Percentiles rank a stretch among this genome's conserved stretches.
Evolutionary conservation across 1,140 invertebrate genomes (phyloP).

Genomic region (silkworm (Bombyx mori)): DNA sequence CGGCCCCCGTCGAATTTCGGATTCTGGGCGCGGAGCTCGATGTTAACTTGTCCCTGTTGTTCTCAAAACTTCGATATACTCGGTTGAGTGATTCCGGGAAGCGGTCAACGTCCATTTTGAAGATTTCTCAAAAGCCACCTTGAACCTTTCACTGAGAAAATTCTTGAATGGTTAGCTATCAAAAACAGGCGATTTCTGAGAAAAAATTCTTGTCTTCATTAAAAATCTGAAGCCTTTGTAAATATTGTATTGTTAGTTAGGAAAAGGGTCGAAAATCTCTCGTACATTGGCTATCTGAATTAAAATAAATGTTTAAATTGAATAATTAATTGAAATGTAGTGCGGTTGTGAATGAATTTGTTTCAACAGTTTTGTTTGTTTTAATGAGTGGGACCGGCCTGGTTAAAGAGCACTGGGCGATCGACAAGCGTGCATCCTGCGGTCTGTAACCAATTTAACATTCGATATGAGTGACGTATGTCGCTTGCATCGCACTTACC

Average conservation of each 20-base stretch:
- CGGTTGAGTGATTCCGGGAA: too few species aligned
- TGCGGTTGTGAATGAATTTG: conserved; percentile 31
- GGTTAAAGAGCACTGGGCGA: conserved; percentile 13
- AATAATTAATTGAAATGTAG: conserved; percentile 21
- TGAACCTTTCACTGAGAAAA: too few species aligned
- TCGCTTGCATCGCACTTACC: neutral
- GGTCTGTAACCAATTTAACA: conserved; percentile 19
- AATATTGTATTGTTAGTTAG: too few species aligned
- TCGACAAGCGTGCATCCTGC: neutral
- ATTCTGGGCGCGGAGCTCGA: conserved; percentile 13
- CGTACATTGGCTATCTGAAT: too few species aligned
- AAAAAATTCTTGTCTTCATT: too few species aligned
- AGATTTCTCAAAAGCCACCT: too few species aligned
- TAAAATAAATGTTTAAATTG: conserved; percentile 19
- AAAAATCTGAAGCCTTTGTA: too few species aligned
- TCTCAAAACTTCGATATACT: conserved; percentile 4
- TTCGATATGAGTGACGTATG: conserved; percentile 9
- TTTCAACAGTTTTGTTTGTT: conserved; percentile 27
- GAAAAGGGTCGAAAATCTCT: too few species aligned
- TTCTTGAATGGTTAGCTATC: too few species aligned
- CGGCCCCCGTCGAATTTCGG: conserved; percentile 15
- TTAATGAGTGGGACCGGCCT: conserved; percentile 19
- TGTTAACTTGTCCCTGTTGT: conserved; percentile 15
- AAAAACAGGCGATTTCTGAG: too few species aligned
- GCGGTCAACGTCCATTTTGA: too few species aligned